phyloP scores from a whole-genome alignment of 2,888 invertebrate species.

The Nasonia oneida region DNA sequence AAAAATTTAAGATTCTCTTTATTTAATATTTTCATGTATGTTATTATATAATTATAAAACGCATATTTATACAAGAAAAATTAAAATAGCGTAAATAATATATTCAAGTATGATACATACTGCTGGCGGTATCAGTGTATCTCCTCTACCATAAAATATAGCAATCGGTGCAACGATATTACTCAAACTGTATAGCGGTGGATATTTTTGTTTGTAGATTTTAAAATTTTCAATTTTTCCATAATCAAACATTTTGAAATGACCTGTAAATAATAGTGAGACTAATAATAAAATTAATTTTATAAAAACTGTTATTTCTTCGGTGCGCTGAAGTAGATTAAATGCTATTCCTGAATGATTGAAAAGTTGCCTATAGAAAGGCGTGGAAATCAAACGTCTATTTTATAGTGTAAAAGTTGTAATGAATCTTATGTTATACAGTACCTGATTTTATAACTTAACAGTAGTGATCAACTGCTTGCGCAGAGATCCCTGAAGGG shows the following conservation, averaged over 20 bases:
- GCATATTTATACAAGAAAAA: background rate
- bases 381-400: too few species aligned
- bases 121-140: conserved; percentile 62
- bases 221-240: conserved; percentile 62
- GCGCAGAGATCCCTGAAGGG: background rate
- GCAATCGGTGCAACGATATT: conserved; percentile 66
- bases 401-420: background rate
- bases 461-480: background rate
- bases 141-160: conserved; percentile 67
- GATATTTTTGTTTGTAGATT: conserved; percentile 61
- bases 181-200: conserved; percentile 66
- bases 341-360: too few species aligned
- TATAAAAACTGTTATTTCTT: background rate
- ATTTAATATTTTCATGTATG: too few species aligned
- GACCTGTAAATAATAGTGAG: conserved; percentile 52
- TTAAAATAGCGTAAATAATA: background rate
- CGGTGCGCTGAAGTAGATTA: too few species aligned
- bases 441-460: background rate
- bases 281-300: background rate
- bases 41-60: too few species aligned
- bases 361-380: too few species aligned
- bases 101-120: conserved; percentile 23
- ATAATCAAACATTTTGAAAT: conserved; percentile 66
- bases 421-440: background rate
- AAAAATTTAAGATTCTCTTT: too few species aligned